Evolutionary conservation across 2,797 vertebrate genomes (phyloP), one percentile per base, ranked within the genome.

Genomic region (Pempheris klunzingeri): DNA sequence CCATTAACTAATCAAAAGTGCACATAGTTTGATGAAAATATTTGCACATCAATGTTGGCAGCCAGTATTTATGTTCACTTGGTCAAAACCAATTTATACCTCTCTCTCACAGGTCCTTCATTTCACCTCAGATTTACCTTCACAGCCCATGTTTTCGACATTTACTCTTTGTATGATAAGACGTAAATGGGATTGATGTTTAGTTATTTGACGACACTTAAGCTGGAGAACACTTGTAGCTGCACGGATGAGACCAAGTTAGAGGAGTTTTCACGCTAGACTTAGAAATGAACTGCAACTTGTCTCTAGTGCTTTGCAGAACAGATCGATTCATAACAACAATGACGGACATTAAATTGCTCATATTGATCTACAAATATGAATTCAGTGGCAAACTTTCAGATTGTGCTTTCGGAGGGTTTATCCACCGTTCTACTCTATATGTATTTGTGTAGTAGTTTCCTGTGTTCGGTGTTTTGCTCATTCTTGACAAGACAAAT

Each of bases 401-500:
- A 65, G 78, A 30, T 59, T n/a, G 1, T 18, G 57, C n/a, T 65
- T 18, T 32, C 26, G 2, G 11, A 22, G 14, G 46, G 38, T 62
- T 72, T 62, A n/a, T 26, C 9, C 30, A 2, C 17, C 4, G 7
- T 44, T 54, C 4, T 4, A 0, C 24, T 58, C 32, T 49, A 18
- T 32, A 6, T 49, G 63, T 63, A 10, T 61, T 26, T 59, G 50
- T 32, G 68, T 4, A 9, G 63, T 3, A n/a, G 26, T 8, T 46
- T 22, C 18, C 17, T 0, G 32, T n/a, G 22, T 66, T 76, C 32
- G 43, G 5, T 38, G 44, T 36, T 53, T n/a, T 20, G 26, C 52
- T 80, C 6, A 0, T 9, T 76, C 43, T 63, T 71, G 84, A 84
- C 83, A 74, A 71, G 78, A 76, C 76, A 60, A 12, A 86, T 91